phyloP scores from a whole-genome alignment of 2,888 invertebrate species.

The Panorpa germanica region DNA sequence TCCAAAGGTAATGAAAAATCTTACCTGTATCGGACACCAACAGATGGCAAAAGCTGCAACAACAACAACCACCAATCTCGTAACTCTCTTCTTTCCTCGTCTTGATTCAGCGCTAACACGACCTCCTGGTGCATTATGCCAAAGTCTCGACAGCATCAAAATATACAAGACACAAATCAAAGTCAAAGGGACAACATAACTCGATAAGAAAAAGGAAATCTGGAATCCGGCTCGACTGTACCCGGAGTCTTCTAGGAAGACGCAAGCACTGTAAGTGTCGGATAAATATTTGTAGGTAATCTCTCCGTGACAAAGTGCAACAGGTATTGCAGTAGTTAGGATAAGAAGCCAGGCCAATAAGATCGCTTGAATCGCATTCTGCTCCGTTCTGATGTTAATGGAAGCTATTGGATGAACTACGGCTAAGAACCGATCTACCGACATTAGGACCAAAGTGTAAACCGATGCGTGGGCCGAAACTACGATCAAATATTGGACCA shows the following conservation, averaged over 20 bases:
- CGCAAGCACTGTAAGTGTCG: constrained; percentile 45
- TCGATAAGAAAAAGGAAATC: constrained; percentile 70
- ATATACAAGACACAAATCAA: constrained; percentile 77
- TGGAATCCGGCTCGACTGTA: constrained; percentile 35
- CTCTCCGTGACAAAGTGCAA: constrained; percentile 58
- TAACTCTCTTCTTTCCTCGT: constrained; percentile 73
- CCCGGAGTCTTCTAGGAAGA: constrained; percentile 40
- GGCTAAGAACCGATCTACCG: constrained; percentile 77
- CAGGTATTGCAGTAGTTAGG: constrained; percentile 56
- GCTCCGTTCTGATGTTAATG: constrained; percentile 67
- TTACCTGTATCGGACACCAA: constrained; percentile 87
- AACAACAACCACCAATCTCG: constrained; percentile 79
- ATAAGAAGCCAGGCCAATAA: constrained; percentile 66
- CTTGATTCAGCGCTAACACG: constrained; percentile 56
- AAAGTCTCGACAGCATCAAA: constrained; percentile 72
- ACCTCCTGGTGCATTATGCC: constrained; percentile 70
- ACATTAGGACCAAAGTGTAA: constrained; percentile 87
- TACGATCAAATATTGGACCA: constrained; percentile 78
- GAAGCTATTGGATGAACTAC: constrained; percentile 85
- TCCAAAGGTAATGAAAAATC: constrained; percentile 13
- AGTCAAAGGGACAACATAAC: constrained; percentile 73
- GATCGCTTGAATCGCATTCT: constrained; percentile 63
- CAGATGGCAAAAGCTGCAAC: constrained; percentile 84
- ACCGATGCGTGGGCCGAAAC: constrained; percentile 88
- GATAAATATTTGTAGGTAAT: constrained; percentile 42